These are phyloP conservation scores for Sisyra nigra DNA, from an alignment of 2,888 invertebrate genomes.

Conservation along the genomic window DNA sequence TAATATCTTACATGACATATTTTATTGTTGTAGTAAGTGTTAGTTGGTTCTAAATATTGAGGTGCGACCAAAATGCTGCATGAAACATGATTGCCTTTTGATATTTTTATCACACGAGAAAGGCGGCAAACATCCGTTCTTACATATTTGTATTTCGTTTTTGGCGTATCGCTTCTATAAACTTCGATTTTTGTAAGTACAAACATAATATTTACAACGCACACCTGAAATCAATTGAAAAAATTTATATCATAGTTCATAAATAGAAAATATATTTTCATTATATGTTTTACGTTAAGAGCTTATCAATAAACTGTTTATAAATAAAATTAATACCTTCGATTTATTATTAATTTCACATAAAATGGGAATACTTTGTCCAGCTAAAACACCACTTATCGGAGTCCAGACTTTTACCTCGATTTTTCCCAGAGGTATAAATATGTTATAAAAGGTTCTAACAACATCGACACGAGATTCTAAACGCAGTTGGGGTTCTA, in stretches of 20 bases:
- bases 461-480: constrained; percentile 14
- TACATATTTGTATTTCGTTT: constrained; percentile 13
- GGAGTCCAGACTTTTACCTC: constrained; percentile 17
- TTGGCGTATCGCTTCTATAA: constrained; percentile 16
- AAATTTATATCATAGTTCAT: too few relatives aligned
- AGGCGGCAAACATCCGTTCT: constrained; percentile 18
- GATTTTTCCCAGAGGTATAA: constrained; percentile 13
- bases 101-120: constrained; percentile 16
- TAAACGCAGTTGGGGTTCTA: constrained; percentile 15
- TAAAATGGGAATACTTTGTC: constrained; percentile 17
- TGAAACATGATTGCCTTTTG: constrained; percentile 15
- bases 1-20: background rate
- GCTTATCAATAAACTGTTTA: constrained; percentile 1
- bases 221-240: too few relatives aligned
- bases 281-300: too few relatives aligned
- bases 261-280: too few relatives aligned
- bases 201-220: constrained; percentile 11
- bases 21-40: background rate
- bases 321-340: constrained; percentile 14
- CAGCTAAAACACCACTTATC: constrained; percentile 17
- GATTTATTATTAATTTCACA: constrained; percentile 17
- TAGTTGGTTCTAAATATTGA: background rate
- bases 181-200: constrained; percentile 18
- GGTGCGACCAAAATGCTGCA: constrained; percentile 16
- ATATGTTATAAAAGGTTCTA: constrained; percentile 14